A percentile compares a stretch with the other conserved stretches of the same genome.
Evolutionary conservation across 30 jellyfish, hydroid and myxozoan species (phyloP).

Genomic region (Pseudorhiza aurosa): DNA sequence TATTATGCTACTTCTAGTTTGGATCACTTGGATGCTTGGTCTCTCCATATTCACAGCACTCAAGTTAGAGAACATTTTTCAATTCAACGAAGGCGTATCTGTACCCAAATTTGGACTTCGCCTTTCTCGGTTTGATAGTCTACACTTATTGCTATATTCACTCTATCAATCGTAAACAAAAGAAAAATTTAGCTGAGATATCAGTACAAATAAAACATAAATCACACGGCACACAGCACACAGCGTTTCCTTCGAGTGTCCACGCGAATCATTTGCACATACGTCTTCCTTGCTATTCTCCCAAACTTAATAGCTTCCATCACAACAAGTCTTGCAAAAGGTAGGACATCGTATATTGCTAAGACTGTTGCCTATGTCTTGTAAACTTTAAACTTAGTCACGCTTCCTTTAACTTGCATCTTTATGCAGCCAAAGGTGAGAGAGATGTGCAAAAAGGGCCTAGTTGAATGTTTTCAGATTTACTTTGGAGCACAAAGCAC

Average conservation of each 20-base stretch:
- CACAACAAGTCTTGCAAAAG: not conserved
- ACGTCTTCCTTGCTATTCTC: not conserved
- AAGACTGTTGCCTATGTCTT: not conserved
- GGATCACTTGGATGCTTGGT: not conserved
- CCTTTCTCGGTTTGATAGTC: not conserved
- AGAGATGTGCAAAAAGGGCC: too few species aligned
- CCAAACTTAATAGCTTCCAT: not conserved
- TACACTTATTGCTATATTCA: conserved; percentile 5
- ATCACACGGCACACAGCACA: too few species aligned
- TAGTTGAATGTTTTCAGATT: too few species aligned
- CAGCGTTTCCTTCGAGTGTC: not conserved
- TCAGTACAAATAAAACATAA: not conserved
- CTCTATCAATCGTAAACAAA: not conserved
- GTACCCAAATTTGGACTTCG: not conserved
- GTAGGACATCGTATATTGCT: not conserved
- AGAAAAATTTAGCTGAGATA: not conserved
- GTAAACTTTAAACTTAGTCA: not conserved
- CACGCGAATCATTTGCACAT: not conserved
- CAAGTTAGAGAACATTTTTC: too few species aligned
- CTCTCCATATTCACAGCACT: not conserved
- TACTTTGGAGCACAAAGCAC: too few species aligned
- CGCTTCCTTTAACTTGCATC: not conserved
- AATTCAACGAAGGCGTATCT: not conserved
- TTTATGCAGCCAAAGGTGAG: conserved; percentile 1
- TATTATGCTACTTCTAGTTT: not conserved